A percentile compares a stretch with the other conserved stretches of the same genome.
phyloP scores from a whole-genome alignment of 2,797 vertebrate species.

The Aselliscus stoliczkanus region DNA sequence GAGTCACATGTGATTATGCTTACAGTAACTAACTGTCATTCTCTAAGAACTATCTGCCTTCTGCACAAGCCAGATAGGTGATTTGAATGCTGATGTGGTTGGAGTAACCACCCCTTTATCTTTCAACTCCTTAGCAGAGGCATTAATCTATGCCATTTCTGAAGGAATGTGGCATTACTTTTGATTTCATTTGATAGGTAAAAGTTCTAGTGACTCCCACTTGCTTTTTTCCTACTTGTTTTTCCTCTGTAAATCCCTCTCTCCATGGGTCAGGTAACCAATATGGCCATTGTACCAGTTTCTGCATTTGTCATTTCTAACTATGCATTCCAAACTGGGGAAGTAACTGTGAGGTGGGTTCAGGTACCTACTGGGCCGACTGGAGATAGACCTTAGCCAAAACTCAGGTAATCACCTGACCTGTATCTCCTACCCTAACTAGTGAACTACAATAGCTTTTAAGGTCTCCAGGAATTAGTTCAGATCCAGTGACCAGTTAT shows the following conservation, averaged over 20 bases:
- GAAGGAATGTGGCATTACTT: neutral
- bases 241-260: neutral
- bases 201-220: neutral
- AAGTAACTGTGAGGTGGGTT: neutral
- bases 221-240: neutral
- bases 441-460: neutral
- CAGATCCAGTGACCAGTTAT: neutral
- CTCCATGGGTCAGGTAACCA: neutral
- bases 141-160: neutral
- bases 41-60: neutral
- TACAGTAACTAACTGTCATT: neutral
- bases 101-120: neutral
- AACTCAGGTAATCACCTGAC: neutral
- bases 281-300: neutral
- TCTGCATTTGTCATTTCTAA: neutral
- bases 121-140: neutral
- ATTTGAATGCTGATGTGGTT: neutral
- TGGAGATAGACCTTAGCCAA: neutral
- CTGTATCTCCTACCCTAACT: neutral
- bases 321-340: neutral
- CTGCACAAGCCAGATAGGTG: neutral
- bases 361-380: neutral
- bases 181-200: slow-evolving; percentile 9
- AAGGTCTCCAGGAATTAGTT: neutral
- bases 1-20: neutral